A percentile compares a stretch with the other conserved stretches of the same genome.
These are phyloP conservation scores for Ophioderma brevispina DNA, from an alignment of 35 echinoderm and acorn worm genomes.

Conservation along the genomic window DNA sequence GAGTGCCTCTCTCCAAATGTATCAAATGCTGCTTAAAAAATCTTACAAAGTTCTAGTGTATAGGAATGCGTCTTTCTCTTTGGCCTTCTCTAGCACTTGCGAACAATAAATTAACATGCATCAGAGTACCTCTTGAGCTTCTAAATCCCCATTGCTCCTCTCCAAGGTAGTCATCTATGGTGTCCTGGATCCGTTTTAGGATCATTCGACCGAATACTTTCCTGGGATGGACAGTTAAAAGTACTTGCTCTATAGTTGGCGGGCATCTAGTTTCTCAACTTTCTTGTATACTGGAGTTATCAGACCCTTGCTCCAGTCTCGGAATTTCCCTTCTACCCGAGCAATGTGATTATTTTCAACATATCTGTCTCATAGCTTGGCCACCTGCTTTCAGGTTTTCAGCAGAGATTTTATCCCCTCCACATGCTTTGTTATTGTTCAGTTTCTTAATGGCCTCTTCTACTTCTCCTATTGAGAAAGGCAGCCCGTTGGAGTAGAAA, in stretches of 20 bases:
- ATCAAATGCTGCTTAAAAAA: too few relatives aligned
- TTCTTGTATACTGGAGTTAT: constrained; percentile 53
- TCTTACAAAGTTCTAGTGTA: too few relatives aligned
- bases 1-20: too few relatives aligned
- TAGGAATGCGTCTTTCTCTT: constrained; percentile 19
- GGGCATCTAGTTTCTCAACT: constrained; percentile 44
- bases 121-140: constrained; percentile 18
- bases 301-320: constrained; percentile 32
- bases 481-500: not conserved
- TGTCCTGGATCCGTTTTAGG: constrained; percentile 35
- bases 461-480: constrained; percentile 1
- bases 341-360: not conserved
- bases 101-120: not conserved
- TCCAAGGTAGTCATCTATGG: too few relatives aligned
- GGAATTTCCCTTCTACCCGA: not conserved
- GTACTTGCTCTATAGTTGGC: constrained; percentile 38
- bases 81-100: constrained; percentile 9
- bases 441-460: not conserved
- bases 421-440: not conserved
- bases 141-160: constrained; percentile 41
- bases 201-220: constrained; percentile 43
- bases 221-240: not conserved
- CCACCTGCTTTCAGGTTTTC: constrained; percentile 6
- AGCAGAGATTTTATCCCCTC: not conserved
- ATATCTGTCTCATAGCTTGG: not conserved